Evolutionary conservation across 2,888 invertebrate genomes (phyloP).

Genomic region (Automeris io): DNA sequence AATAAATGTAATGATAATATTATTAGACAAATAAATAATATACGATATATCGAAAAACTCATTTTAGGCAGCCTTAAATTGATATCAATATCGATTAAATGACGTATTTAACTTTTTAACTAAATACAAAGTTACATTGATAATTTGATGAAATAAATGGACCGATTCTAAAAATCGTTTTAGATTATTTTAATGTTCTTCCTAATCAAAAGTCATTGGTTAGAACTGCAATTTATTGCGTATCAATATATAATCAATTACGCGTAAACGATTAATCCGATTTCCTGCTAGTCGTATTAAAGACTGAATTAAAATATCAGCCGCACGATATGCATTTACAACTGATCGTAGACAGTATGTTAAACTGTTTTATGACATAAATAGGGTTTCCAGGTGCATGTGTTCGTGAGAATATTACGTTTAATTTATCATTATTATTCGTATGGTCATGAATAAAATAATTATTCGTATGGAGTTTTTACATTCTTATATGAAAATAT

Average conservation of each 20-base stretch:
- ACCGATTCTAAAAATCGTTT: neutral
- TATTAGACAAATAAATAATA: too few relatives aligned
- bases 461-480: too few relatives aligned
- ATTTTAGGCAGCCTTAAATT: too few relatives aligned
- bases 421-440: too few relatives aligned
- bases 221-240: constrained; percentile 5
- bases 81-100: neutral
- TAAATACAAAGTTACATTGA: neutral
- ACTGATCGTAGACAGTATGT: constrained; percentile 16
- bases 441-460: too few relatives aligned
- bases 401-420: too few relatives aligned
- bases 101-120: neutral
- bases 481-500: too few relatives aligned
- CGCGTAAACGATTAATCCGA: constrained; percentile 3
- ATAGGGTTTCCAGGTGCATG: too few relatives aligned
- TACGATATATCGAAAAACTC: too few relatives aligned
- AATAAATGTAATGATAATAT: constrained; percentile 1
- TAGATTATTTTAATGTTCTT: constrained; percentile 3
- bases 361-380: constrained; percentile 34
- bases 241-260: constrained; percentile 4
- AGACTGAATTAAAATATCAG: constrained; percentile 6
- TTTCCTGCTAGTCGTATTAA: constrained; percentile 12
- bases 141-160: too few relatives aligned
- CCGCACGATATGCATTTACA: constrained; percentile 13
- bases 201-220: constrained; percentile 5